These are phyloP conservation scores for Alligator mississippiensis DNA, from an alignment of 2,113 vertebrate genomes.

Conservation along the genomic window DNA sequence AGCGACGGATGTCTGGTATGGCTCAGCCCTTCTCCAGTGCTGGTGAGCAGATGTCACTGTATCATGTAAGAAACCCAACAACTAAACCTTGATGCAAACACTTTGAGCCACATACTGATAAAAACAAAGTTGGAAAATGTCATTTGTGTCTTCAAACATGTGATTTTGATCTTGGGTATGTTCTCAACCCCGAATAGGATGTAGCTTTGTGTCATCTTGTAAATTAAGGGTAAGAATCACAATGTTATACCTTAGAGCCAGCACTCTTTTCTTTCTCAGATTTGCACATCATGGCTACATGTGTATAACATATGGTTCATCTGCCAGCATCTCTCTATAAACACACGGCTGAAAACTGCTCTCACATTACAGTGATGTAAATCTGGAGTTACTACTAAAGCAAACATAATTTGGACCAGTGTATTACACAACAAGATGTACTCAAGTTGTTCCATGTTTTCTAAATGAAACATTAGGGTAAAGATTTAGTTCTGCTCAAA, in stretches of 20 bases:
- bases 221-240: background rate
- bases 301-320: rapidly evolving
- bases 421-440: rapidly evolving
- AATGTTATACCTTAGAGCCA: background rate
- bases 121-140: background rate
- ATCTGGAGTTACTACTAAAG: rapidly evolving
- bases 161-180: background rate
- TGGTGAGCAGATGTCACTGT: background rate
- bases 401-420: rapidly evolving
- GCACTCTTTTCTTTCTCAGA: rapidly evolving
- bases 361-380: rapidly evolving
- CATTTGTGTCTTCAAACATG: background rate
- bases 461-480: background rate
- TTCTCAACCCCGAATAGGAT: background rate
- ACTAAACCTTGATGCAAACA: background rate
- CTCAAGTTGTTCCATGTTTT: background rate
- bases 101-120: background rate
- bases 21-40: background rate
- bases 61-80: background rate
- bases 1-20: background rate
- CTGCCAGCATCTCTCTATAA: background rate
- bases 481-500: background rate
- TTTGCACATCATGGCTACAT: background rate
- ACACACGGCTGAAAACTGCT: background rate
- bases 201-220: background rate